These are phyloP conservation scores for Smithornis capensis DNA, from an alignment of 2,113 vertebrate species.

Conservation along the genomic window DNA sequence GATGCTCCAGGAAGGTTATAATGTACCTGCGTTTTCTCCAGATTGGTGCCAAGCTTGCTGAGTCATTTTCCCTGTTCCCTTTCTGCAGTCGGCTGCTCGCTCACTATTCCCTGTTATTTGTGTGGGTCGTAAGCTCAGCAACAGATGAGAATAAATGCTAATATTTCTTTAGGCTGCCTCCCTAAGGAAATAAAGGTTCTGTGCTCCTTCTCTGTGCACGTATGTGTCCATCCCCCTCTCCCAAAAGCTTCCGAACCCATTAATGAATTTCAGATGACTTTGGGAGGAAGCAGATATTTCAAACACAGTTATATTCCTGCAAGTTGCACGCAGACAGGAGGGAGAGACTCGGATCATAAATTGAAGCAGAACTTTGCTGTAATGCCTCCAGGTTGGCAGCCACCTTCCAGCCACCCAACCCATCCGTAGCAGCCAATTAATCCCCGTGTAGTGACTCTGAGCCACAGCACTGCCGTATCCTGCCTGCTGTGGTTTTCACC, in stretches of 20 bases:
- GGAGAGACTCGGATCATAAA: neutral
- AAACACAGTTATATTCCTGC: neutral
- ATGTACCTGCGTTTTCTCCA: constrained; percentile 53
- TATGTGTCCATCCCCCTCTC: neutral
- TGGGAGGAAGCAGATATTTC: neutral
- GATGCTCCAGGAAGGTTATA: constrained; percentile 31
- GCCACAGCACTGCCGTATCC: accelerated
- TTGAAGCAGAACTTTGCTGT: neutral
- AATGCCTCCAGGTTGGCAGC: neutral
- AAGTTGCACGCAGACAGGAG: neutral
- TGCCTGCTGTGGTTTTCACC: neutral
- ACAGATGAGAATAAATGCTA: constrained; percentile 41
- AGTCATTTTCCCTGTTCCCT: constrained; percentile 63
- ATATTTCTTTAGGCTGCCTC: constrained; percentile 20
- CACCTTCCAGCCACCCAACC: neutral
- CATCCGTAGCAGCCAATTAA: neutral
- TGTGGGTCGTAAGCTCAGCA: constrained; percentile 50
- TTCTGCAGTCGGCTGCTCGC: constrained; percentile 24
- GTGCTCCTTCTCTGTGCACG: neutral
- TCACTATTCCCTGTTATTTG: constrained; percentile 43
- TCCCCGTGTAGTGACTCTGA: neutral
- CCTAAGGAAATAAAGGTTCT: constrained; percentile 31
- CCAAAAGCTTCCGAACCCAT: neutral
- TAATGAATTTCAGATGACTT: neutral
- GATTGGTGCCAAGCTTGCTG: constrained; percentile 54